Conservation (phyloP, 2,113 vertebrate species). For the Cyphotilapia sp. region DNA sequence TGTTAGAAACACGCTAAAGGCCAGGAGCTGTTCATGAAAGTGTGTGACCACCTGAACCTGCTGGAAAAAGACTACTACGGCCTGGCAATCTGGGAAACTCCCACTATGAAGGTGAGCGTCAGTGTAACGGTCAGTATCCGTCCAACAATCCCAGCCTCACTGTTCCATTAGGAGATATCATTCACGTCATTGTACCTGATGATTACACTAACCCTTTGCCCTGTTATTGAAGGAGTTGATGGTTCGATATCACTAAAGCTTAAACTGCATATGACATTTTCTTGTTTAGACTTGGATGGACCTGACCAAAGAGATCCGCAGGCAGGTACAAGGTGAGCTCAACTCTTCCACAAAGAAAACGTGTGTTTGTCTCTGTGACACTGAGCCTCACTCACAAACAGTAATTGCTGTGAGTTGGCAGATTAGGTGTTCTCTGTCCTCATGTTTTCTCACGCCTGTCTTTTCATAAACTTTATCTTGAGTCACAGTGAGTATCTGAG, state of each 20-base stretch:
- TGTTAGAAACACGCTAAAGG: conserved; percentile 93
- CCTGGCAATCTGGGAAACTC: conserved; percentile 83
- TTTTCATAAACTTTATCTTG: neutral
- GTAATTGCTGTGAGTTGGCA: neutral
- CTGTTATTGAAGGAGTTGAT: neutral
- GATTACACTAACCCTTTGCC: neutral
- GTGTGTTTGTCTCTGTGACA: neutral
- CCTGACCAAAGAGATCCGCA: conserved; percentile 90
- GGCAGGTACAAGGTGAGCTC: conserved; percentile 86
- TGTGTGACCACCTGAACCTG: conserved; percentile 95
- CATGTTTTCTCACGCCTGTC: accelerated
- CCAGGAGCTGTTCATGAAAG: conserved; percentile 88
- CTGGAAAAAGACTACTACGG: conserved; percentile 97
- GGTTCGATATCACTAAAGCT: neutral
- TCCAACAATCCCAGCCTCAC: neutral
- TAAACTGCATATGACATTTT: neutral
- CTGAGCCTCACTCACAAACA: neutral
- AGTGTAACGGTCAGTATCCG: neutral
- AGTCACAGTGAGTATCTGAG: neutral
- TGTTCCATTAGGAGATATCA: neutral
- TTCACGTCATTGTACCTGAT: neutral
- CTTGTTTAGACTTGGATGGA: conserved; percentile 87
- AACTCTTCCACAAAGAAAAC: neutral
- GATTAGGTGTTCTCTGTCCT: neutral
- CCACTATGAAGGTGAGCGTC: conserved; percentile 75